Base-by-base conservation (phyloP, 2,888 invertebrate species). In the Cinara cedri region DNA sequence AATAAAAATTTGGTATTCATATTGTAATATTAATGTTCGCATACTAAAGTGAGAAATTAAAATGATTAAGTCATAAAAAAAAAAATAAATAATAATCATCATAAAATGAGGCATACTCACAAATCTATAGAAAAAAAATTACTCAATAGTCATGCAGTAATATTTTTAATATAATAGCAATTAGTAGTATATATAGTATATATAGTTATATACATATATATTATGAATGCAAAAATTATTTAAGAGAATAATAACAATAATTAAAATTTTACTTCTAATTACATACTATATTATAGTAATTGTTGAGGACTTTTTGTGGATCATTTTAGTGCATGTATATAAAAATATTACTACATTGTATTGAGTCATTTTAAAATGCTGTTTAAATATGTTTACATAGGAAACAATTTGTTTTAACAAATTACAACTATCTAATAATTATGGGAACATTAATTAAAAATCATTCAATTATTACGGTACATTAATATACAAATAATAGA, bases 111-210 rank as follows among this genome's bases (percentile, higher is more conserved):
- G 46, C 44, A 14, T 65, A 21, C n/a, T 21, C 46, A 24, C n/a
- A n/a, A n/a, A n/a, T n/a, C 46, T 1, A 24, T 46, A 21, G 13
- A 3, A 19, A 21, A 71, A 57, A 62, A 60, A 62, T 19, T 19
- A 72, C 60, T 72, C 71, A 60, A 72, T 72, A 46, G n/a, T 13
- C 21, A 72, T 72, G 72, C 60, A 49, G 60, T 72, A 60, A 10
- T 70, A 10, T 49, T 60, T 71, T 71, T 57, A 42, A 70, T 62
- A n/a, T 62, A 71, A 60, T 72, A 26, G n/a, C n/a, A n/a, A n/a
- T n/a, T n/a, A n/a, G n/a, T 21, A 65, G 1, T 34, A 19, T 19
- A 54, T 14, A 70, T 19, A 42, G 21, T 24, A 42, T 10, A 51
- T 26, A 34, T 51, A 26, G 1, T 21, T 11, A 51, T 51, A 34